These are phyloP conservation scores for Tetanocera ferruginea DNA, from an alignment of 2,888 invertebrate genomes.

Conservation along the genomic window DNA sequence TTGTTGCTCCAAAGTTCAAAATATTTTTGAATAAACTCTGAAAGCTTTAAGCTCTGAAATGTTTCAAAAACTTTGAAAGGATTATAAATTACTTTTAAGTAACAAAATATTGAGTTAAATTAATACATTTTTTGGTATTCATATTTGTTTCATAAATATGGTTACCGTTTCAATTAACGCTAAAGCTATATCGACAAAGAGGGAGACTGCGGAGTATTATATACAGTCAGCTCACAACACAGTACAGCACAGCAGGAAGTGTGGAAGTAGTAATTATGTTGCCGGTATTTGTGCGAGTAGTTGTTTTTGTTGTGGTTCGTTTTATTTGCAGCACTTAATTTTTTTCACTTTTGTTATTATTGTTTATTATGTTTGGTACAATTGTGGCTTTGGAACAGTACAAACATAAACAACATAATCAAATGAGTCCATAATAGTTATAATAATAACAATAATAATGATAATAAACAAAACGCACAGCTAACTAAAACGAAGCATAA, in stretches of 20 bases:
- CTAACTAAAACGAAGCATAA: background rate
- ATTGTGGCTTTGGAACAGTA: conserved; percentile 36
- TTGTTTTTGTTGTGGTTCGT: conserved; percentile 8
- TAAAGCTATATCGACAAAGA: background rate
- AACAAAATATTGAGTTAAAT: too few species aligned
- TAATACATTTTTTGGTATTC: too few species aligned
- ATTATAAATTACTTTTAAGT: too few species aligned
- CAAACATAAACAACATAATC: conserved; percentile 48
- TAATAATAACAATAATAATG: conserved; percentile 42
- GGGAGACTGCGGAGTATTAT: background rate
- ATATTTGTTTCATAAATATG: too few species aligned
- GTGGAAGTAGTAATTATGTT: conserved; percentile 34
- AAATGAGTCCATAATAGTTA: conserved; percentile 47
- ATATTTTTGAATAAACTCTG: too few species aligned
- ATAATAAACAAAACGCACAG: background rate
- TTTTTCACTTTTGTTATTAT: conserved; percentile 3
- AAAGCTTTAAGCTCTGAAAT: too few species aligned
- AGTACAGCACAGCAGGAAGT: conserved; percentile 25
- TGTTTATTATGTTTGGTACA: conserved; percentile 3
- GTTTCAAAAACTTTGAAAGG: too few species aligned
- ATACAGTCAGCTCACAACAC: too few species aligned
- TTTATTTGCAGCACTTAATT: background rate
- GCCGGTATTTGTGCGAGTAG: background rate
- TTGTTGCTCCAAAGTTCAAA: too few species aligned
- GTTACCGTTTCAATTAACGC: background rate